Conservation (phyloP, 1,140 invertebrate species). For the Halictus rubicundus region DNA sequence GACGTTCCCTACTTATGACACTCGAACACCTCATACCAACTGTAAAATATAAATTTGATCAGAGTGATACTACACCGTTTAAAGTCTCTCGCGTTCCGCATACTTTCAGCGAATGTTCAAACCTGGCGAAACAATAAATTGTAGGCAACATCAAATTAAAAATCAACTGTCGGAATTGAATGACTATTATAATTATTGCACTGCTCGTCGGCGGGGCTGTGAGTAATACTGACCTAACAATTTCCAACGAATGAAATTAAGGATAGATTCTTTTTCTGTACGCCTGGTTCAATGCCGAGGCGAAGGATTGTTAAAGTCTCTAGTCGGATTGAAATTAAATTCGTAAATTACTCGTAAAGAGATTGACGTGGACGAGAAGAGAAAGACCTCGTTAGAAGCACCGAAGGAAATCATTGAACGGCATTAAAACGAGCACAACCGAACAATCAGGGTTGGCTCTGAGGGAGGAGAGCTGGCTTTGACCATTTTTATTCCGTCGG, state of each 20-base stretch:
- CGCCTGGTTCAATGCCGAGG: neutral
- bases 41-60: too few species aligned
- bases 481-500: slow-evolving; percentile 38
- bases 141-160: too few species aligned
- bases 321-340: neutral
- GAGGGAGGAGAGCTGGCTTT: slow-evolving; percentile 36
- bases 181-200: too few species aligned
- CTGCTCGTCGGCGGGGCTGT: too few species aligned
- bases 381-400: slow-evolving; percentile 14
- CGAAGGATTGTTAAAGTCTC: neutral
- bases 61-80: too few species aligned
- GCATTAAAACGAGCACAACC: slow-evolving; percentile 36
- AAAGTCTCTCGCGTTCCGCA: too few species aligned
- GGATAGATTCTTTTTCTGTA: neutral
- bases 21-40: too few species aligned
- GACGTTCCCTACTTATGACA: too few species aligned
- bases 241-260: neutral
- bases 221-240: neutral
- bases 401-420: slow-evolving; percentile 40
- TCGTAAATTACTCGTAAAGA: slow-evolving; percentile 9
- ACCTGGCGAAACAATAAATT: too few species aligned
- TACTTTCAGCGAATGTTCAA: too few species aligned
- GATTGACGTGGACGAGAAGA: neutral
- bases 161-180: too few species aligned
- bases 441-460: slow-evolving; percentile 55